Evolutionary conservation across 1,140 invertebrate species (phyloP), one percentile per base, ranked within the genome.

Genomic region (Tribolium castaneum): DNA sequence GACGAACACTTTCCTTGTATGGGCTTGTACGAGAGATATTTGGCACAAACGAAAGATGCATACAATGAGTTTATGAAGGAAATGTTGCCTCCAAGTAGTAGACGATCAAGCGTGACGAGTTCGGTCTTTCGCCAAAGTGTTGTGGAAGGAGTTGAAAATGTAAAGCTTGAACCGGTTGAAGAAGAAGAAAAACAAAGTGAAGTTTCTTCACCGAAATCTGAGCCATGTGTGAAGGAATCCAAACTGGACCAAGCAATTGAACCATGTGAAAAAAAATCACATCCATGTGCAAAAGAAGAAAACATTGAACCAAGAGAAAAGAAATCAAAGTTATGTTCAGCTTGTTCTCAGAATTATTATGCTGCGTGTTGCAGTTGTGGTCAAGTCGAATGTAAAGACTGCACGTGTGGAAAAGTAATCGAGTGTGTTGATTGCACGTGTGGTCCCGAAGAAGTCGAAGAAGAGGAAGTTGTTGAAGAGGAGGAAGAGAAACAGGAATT

Each of bases 61-160:
- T 35, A 35, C 30, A 66, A 84, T n/a, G 76, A 82, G 9, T 84
- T 82, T 75, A 34, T 83, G 14, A 35, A 81, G 30, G 77, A 83
- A 59, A 74, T 79, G 16, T 50, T 50, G 22, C 16, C 22, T 19
- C 51, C 25, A 22, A 59, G 52, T 10, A 54, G 13, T 14, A 22
- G 50, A 74, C 1, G 30, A 75, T 49, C 70, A 1, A 66, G 59
- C 22, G 3, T 14, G 19, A 10, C 10, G 4, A 30, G 54, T 25
- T 19, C 10, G 5, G 14, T n/a, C 1, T 30, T 19, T 59, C 19
- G 16, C 25, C 3, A 3, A 59, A 59, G 10, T 52, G 25, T 30
- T 30, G 25, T 30, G 25, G 25, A 30, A 6, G 25, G 6, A 0
- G 25, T 30, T 10, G 35, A 59, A 59, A 49, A 50, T 25, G 13